Evolutionary conservation across 1,140 invertebrate genomes (phyloP), one percentile per base, ranked within the genome.

Genomic region (Drosophila hydei): DNA sequence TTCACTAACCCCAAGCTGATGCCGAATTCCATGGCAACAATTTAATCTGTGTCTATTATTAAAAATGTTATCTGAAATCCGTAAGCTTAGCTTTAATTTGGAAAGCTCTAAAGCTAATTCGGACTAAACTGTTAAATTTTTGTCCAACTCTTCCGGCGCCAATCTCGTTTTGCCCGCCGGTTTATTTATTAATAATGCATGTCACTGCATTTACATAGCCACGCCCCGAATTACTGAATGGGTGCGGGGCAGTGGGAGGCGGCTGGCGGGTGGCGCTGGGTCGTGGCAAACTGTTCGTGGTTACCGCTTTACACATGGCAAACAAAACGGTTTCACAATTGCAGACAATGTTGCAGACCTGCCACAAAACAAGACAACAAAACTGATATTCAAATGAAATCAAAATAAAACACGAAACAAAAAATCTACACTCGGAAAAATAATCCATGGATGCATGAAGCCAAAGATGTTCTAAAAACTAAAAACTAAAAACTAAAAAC

Each of bases 131-230:
- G 59, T 16, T 55, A 43, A 38, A 75, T 33, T 23, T 23, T 42
- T 30, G 33, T 14, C 0, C 14, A 11, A 1, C n/a, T 6, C 25
- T 16, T 11, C 6, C 8, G 16, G 16, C 30, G 9, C 6, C 1
- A 0, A 2, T 1, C 16, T 11, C 4, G 2, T 47, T 48, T 11
- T 40, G 67, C 5, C 60, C 45, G 18, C 27, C 38, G 47, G 69
- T 40, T 60, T 67, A 48, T 72, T 72, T 67, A 67, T 72, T 72
- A 72, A 68, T 72, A 72, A 72, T 67, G 63, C 38, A 72, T 72
- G 55, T 48, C 23, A 54, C 45, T 68, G 69, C 63, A 72, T 72
- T 72, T 72, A 47, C 69, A 67, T 72, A 45, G 8, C 52, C 23
- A n/a, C 52, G 23, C 23, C 47, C 8, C 7, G 4, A 27, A 48